Evolutionary conservation across 2,888 invertebrate genomes (phyloP).

Genomic region (Camponotus fellah): DNA sequence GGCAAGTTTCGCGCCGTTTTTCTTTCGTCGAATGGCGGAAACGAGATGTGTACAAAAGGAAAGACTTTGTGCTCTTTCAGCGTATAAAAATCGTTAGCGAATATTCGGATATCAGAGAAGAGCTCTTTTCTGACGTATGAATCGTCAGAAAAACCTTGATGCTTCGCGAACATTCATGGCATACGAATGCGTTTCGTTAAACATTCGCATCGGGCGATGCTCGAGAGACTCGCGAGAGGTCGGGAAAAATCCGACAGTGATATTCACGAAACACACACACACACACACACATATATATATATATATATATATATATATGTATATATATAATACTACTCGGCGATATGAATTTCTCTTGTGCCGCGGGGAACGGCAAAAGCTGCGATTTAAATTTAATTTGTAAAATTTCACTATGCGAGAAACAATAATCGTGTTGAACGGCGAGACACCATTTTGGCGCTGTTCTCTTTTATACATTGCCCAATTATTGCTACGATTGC

Average conservation of each 20-base stretch:
- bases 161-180: not conserved
- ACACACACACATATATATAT: not conserved
- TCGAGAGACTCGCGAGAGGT: conserved; percentile 25
- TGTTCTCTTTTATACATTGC: conserved; percentile 29
- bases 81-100: conserved; percentile 21
- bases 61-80: conserved; percentile 4
- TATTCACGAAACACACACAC: not conserved
- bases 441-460: not conserved
- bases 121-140: conserved; percentile 17
- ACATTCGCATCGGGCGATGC: conserved; percentile 20
- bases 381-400: conserved; percentile 53
- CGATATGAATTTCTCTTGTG: conserved; percentile 38
- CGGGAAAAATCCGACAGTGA: conserved; percentile 30
- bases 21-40: conserved; percentile 28
- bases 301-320: not conserved
- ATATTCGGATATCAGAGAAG: conserved; percentile 37
- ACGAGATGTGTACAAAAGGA: conserved; percentile 14
- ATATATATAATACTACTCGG: not conserved
- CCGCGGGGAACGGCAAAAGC: conserved; percentile 33
- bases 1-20: conserved; percentile 28
- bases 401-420: conserved; percentile 28
- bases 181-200: conserved; percentile 26
- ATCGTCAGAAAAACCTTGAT: not conserved
- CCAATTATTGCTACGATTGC: conserved; percentile 30
- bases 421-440: conserved; percentile 26